Percentiles rank a stretch among this genome's conserved stretches.
Conservation (phyloP, 2,797 vertebrate species). For the Intellagama lesueurii region DNA sequence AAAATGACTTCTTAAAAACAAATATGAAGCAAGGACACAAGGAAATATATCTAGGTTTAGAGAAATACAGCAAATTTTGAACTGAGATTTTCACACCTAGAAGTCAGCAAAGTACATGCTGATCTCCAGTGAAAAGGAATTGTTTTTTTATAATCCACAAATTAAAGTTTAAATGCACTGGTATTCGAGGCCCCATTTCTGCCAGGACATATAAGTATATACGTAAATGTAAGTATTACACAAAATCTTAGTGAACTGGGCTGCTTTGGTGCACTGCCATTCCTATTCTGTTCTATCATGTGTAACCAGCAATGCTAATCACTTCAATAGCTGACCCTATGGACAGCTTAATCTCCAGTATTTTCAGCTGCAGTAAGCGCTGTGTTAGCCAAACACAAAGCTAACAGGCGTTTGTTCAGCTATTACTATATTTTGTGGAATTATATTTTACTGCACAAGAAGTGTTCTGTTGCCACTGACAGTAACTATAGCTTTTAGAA, state of each 20-base stretch:
- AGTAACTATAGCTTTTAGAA: neutral
- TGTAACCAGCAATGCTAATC: neutral
- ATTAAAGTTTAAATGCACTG: neutral
- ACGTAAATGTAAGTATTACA: neutral
- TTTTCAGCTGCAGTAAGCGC: neutral
- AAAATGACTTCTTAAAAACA: no score
- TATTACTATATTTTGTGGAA: neutral
- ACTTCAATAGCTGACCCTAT: neutral
- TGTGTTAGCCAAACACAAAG: neutral
- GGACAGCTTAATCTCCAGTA: neutral
- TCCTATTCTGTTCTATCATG: neutral
- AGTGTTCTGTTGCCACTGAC: neutral
- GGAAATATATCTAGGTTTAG: no score
- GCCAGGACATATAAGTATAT: neutral
- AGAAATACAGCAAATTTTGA: no score
- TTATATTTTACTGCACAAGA: neutral
- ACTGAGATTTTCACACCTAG: neutral
- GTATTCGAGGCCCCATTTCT: slow-evolving; percentile 22
- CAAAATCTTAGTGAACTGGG: neutral
- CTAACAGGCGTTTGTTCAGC: neutral
- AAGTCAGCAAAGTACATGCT: slow-evolving; percentile 1
- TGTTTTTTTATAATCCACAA: slow-evolving; percentile 46
- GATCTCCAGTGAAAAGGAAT: slow-evolving; percentile 25
- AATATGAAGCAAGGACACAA: no score
- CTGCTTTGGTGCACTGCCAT: neutral